Evolutionary conservation across 1,140 invertebrate species (phyloP).

Genomic region (Pygmarrhopalites habei): DNA sequence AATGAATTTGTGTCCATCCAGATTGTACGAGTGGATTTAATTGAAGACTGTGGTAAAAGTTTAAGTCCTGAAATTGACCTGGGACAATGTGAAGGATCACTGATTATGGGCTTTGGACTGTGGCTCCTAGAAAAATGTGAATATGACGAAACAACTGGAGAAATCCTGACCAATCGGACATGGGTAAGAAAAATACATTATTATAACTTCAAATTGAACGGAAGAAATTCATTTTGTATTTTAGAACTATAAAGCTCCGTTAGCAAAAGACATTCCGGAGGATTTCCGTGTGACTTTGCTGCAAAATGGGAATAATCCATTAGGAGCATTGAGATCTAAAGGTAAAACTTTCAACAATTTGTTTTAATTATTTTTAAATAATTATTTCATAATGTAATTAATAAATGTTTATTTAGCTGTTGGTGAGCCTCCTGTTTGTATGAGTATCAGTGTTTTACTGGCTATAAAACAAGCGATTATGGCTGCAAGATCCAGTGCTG

Average conservation of each 20-base stretch:
- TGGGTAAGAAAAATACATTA: too few relatives aligned
- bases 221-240: too few relatives aligned
- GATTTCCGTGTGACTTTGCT: conserved; percentile 70
- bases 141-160: conserved; percentile 58
- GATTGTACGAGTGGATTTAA: conserved; percentile 57
- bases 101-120: conserved; percentile 77
- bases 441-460: conserved; percentile 42
- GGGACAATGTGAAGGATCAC: conserved; percentile 72
- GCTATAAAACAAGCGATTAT: conserved; percentile 40
- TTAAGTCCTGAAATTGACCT: conserved; percentile 74
- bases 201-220: too few relatives aligned
- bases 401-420: too few relatives aligned
- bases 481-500: neutral
- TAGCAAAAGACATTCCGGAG: conserved; percentile 61
- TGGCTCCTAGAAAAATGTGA: conserved; percentile 66
- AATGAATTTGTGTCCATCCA: neutral
- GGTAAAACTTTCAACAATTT: too few relatives aligned
- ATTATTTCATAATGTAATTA: too few relatives aligned
- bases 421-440: conserved; percentile 44
- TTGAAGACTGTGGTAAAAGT: conserved; percentile 68
- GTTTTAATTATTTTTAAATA: too few relatives aligned
- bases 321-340: neutral
- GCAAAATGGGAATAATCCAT: conserved; percentile 51
- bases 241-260: too few relatives aligned
- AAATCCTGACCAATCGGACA: conserved; percentile 63